A percentile compares a stretch with the other conserved stretches of the same genome.
Conservation (phyloP, 2,797 vertebrate genomes). For the Zalophus californianus region DNA sequence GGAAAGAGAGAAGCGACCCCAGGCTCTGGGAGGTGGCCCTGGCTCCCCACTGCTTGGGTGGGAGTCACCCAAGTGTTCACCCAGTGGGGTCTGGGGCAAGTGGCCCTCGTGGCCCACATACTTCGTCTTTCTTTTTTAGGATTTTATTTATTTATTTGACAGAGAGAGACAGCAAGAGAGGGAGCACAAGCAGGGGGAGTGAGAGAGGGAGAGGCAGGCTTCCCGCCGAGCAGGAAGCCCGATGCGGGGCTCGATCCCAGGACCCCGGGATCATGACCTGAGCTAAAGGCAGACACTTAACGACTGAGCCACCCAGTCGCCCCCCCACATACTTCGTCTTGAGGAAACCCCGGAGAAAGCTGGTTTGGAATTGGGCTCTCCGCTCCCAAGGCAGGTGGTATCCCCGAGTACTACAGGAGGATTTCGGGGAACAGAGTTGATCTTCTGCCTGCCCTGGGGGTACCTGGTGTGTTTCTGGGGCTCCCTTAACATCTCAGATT, state of each 20-base stretch:
- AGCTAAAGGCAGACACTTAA: no score
- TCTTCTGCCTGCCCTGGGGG: background rate
- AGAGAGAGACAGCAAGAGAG: no score
- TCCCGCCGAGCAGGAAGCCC: no score
- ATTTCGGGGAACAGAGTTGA: background rate
- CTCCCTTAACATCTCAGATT: background rate
- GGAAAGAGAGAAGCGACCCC: background rate
- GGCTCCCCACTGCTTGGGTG: background rate
- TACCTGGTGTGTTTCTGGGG: background rate
- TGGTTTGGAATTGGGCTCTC: fast-evolving
- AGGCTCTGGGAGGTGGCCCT: background rate
- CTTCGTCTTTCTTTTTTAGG: background rate
- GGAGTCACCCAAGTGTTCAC: background rate
- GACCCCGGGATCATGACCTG: no score
- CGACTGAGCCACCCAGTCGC: no score
- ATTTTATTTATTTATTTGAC: no score
- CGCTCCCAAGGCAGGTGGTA: background rate
- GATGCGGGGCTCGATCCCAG: no score
- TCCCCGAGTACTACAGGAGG: background rate
- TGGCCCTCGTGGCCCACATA: background rate
- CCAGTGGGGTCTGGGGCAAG: background rate
- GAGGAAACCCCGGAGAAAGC: background rate
- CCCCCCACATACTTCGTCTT: background rate
- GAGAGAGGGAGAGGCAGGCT: no score
- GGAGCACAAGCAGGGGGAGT: no score